Percentiles rank a stretch among this genome's conserved stretches.
Evolutionary conservation across 2,888 invertebrate species (phyloP).

Genomic region (Minunthozetes semirufus): DNA sequence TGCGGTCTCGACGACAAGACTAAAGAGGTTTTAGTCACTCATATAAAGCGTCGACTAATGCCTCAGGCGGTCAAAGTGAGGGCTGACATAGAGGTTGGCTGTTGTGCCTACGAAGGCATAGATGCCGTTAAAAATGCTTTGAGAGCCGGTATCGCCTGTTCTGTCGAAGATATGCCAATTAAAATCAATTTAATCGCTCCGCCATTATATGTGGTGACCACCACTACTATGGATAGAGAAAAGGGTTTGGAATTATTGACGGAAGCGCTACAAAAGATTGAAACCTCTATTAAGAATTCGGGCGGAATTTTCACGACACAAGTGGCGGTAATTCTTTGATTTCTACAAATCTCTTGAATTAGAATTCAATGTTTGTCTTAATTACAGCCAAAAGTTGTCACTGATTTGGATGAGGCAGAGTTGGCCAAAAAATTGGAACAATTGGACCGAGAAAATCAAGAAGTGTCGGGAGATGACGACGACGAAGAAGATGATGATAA

Average conservation of each 20-base stretch:
- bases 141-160: constrained; percentile 77
- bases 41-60: constrained; percentile 90
- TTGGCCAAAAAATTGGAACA: constrained; percentile 85
- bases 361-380: background rate
- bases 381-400: constrained; percentile 85
- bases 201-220: constrained; percentile 96
- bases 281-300: constrained; percentile 65
- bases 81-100: constrained; percentile 82
- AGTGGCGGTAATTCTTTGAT: constrained; percentile 67
- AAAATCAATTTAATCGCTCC: constrained; percentile 99
- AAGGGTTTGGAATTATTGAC: constrained; percentile 85
- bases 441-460: constrained; percentile 86
- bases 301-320: constrained; percentile 91
- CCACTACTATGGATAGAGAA: constrained; percentile 90
- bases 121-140: constrained; percentile 91
- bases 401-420: constrained; percentile 95
- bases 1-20: constrained; percentile 88
- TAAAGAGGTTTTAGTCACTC: constrained; percentile 81
- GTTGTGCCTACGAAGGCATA: constrained; percentile 95
- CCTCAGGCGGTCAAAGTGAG: constrained; percentile 95
- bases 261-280: constrained; percentile 79
- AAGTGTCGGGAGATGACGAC: constrained; percentile 68
- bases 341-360: background rate
- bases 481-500: constrained; percentile 47
- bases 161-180: constrained; percentile 87